A percentile compares a stretch with the other conserved stretches of the same genome.
phyloP scores from a whole-genome alignment of 2,797 vertebrate species.

The Pelochelys cantorii region DNA sequence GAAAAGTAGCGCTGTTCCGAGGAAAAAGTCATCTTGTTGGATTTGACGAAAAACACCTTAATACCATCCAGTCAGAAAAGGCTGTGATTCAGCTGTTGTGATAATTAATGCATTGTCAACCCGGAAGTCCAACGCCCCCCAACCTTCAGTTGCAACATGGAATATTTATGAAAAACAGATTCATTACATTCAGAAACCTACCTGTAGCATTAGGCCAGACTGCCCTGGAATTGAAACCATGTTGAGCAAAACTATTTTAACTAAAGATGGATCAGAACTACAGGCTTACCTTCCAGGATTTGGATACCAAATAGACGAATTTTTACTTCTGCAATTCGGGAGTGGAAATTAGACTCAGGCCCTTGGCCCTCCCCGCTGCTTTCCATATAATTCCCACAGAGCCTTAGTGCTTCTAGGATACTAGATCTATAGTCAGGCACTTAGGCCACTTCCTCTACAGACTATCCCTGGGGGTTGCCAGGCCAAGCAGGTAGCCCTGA shows the following conservation, averaged over 20 bases:
- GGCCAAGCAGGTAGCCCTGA: not conserved
- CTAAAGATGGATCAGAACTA: not conserved
- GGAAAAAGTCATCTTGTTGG: not conserved
- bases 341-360: not conserved
- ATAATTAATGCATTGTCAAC: not conserved
- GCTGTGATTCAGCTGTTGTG: not conserved
- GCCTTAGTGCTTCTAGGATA: not conserved
- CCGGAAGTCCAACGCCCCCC: not conserved
- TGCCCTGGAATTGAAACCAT: not conserved
- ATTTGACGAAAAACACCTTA: not conserved
- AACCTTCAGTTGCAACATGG: not conserved
- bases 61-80: not conserved
- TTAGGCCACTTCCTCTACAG: not conserved
- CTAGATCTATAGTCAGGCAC: not conserved
- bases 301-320: not conserved
- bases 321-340: not conserved
- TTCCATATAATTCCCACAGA: not conserved
- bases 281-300: not conserved
- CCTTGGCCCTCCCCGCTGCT: not conserved
- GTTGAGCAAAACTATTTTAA: not conserved
- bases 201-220: fast-evolving
- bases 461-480: not conserved
- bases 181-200: not conserved
- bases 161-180: not conserved
- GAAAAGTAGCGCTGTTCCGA: slow-evolving; percentile 49